Conservation (phyloP, 2,888 invertebrate genomes). For the Agrochola lota region DNA sequence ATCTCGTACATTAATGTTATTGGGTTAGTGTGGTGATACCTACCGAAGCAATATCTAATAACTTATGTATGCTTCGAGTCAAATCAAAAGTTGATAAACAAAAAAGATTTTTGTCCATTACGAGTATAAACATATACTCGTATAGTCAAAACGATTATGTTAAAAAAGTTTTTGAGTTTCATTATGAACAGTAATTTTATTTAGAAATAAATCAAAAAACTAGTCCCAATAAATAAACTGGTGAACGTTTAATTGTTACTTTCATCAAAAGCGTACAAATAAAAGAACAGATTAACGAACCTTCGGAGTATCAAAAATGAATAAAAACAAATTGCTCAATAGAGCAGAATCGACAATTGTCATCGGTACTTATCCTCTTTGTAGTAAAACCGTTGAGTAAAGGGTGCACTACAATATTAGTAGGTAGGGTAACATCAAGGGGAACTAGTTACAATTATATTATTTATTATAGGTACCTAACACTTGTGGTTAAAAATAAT, state of each 20-base stretch:
- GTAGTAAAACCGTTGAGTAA: constrained; percentile 48
- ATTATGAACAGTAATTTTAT: too few relatives aligned
- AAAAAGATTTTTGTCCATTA: background rate
- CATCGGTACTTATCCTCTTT: constrained; percentile 62
- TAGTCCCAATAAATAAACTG: constrained; percentile 9
- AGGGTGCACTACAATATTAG: constrained; percentile 44
- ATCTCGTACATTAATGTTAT: constrained; percentile 76
- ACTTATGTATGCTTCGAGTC: background rate
- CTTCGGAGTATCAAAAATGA: constrained; percentile 30
- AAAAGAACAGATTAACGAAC: constrained; percentile 32
- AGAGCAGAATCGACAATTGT: constrained; percentile 59
- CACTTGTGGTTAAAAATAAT: background rate
- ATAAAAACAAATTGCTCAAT: constrained; percentile 59
- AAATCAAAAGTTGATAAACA: background rate
- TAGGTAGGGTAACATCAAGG: constrained; percentile 35
- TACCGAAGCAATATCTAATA: constrained; percentile 2
- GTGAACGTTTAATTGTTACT: constrained; percentile 28
- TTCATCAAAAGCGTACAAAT: constrained; percentile 25
- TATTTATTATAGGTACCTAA: background rate
- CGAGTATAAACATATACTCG: too few relatives aligned
- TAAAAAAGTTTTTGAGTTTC: background rate
- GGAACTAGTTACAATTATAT: constrained; percentile 10
- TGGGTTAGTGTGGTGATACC: constrained; percentile 55
- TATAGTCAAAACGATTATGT: background rate
- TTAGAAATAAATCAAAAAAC: background rate